Evolutionary conservation across 2,888 invertebrate species (phyloP), one percentile per base, ranked within the genome.

Genomic region (Laspeyria flexula): DNA sequence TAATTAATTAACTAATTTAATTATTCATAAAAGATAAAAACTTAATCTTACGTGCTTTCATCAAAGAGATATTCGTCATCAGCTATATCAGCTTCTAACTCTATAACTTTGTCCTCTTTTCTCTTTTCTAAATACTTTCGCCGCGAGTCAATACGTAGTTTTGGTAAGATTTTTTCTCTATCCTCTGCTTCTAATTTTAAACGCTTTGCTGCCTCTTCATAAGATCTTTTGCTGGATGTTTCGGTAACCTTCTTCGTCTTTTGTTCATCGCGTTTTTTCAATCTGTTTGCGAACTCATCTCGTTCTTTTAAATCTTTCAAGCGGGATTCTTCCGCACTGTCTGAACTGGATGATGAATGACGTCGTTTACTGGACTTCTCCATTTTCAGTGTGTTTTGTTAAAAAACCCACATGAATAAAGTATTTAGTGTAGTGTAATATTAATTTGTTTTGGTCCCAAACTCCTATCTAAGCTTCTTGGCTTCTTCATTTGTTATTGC

Each of bases 51-150:
- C 96, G 96, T 94, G 79, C 96, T 95, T 60, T 97, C 97, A 44
- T 96, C 96, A 85, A 99, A 99, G 0, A 99, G 93, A 80, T 97
- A 98, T 85, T 99, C 98, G 91, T 99, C 99, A 85, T 99, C 99
- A 38, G 95, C 92, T 51, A 99, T 97, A 78, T 99, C 98, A 4
- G 96, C 97, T 88, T 99, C 99, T 42, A 99, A 89, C 83, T 99
- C 99, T 7, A 96, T 95, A 27, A 99, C 95, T 91, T 99, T 99
- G 79, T 99, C 99, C 50, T 96, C 97, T 86, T 99, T 98, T 37
- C 99, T 94, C 85, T 99, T 99, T 79, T 97, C 97, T 68, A 99
- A 93, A 85, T 99, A 99, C 75, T 97, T 96, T 38, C 99, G 93
- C 18, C 99, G 94, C 0, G 99, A 99, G 79, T 98, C 96, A 12